phyloP scores from a whole-genome alignment of 2,797 vertebrate species.

The Aphelocoma californica region DNA sequence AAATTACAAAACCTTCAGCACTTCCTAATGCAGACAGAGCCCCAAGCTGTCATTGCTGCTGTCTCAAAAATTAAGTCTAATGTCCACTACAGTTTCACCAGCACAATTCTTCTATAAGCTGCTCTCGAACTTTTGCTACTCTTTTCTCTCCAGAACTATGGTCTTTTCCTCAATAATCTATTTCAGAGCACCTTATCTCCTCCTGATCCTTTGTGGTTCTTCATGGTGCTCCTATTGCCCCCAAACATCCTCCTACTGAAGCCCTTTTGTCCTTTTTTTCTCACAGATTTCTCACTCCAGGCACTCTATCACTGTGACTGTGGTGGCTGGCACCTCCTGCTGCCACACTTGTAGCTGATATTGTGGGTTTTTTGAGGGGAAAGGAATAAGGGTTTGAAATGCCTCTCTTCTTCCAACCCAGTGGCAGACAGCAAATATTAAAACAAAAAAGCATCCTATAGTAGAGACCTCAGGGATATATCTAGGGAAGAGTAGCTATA shows the following conservation, averaged over 20 bases:
- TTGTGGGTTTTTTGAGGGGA: rapidly evolving
- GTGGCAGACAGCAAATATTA: neutral
- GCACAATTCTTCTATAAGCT: neutral
- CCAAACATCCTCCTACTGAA: neutral
- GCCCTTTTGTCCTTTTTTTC: neutral
- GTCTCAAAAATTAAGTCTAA: neutral
- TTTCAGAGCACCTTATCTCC: neutral
- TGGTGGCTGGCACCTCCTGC: neutral
- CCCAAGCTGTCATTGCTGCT: neutral
- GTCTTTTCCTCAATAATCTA: neutral
- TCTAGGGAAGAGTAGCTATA: neutral
- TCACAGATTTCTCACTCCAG: neutral
- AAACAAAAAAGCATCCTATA: neutral
- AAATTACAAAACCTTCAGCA: neutral
- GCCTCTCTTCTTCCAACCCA: neutral
- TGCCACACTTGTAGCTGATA: neutral
- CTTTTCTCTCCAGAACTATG: neutral
- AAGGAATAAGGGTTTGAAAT: neutral
- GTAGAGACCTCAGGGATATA: neutral
- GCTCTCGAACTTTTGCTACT: neutral
- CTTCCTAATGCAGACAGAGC: neutral
- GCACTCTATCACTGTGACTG: neutral
- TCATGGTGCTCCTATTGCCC: neutral
- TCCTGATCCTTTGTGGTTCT: neutral
- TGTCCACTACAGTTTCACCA: neutral